Evolutionary conservation across 2,797 vertebrate genomes (phyloP), one percentile per base, ranked within the genome.

Genomic region (Denticeps clupeoides): DNA sequence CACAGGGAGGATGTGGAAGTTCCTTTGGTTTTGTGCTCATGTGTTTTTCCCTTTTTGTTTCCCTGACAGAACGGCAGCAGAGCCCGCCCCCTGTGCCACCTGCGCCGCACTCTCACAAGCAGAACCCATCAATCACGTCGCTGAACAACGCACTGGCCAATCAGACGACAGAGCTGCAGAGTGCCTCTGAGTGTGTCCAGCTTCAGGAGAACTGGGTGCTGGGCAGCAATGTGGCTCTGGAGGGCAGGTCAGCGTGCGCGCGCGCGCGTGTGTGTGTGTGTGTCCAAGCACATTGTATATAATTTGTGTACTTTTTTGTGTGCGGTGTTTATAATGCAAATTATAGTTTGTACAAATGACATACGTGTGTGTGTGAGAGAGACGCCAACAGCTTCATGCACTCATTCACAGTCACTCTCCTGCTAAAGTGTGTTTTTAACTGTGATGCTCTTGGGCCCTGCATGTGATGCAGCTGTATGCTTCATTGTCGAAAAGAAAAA

Each of bases 151-250:
- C 91, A 54, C 83, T 99, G 89, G 92, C 91, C 82, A 92, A 90
- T 80, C 91, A 91, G 67, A 90, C 90, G 82, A 87, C 90, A 78
- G 93, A 97, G 82, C 87, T 99, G 87, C 94, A 95, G 86, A 93
- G 91, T 76, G 93, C 94, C 75, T 91, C 93, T 55, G 93, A 99
- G 89, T 97, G 93, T 64, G 93, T 95, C 88, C 94, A 97, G 90
- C 93, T 99, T 90, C 94, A 99, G 87, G 93, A 96, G 90, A 99
- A 93, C 91, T 99, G 93, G 93, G 93, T 99, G 78, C 87, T 99
- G 87, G 93, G 93, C 81, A 92, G 92, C 87, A 95, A 95, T 87
- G 89, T 94, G 47, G 92, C 90, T 80, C 87, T 99, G 89, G 92
- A 99, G 83, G 97, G 91, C 91, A 94, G 94, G 93, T 97, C 80